A percentile compares a stretch with the other conserved stretches of the same genome.
Evolutionary conservation across 2,888 invertebrate species (phyloP).

Genomic region (Hymenopus coronatus): DNA sequence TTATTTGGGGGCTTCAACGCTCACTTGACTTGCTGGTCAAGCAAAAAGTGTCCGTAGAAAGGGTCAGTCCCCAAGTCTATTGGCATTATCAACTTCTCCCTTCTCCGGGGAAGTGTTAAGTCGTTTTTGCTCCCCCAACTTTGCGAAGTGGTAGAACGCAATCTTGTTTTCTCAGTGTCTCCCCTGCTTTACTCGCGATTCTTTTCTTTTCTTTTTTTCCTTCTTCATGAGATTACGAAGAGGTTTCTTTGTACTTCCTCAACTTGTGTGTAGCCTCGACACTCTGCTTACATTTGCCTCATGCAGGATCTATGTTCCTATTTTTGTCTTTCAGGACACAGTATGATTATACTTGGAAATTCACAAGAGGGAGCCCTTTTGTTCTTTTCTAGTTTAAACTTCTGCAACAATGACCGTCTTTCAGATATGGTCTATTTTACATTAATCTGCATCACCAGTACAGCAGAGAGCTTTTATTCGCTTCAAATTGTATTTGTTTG

Average conservation of each 20-base stretch:
- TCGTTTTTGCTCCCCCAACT: not conserved
- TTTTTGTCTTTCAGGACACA: too few species aligned
- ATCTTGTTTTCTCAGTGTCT: slow-evolving; percentile 9
- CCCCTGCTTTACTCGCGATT: not conserved
- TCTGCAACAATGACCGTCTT: too few species aligned
- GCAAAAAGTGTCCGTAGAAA: not conserved
- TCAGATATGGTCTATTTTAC: too few species aligned
- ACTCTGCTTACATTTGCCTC: not conserved
- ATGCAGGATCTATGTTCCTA: not conserved
- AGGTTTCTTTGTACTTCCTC: not conserved
- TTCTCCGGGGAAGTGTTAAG: slow-evolving; percentile 1
- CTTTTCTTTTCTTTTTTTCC: not conserved
- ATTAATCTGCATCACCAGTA: too few species aligned
- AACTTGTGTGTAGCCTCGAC: not conserved
- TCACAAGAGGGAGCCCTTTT: too few species aligned
- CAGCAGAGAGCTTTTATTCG: too few species aligned
- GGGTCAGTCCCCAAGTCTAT: not conserved
- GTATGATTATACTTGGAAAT: too few species aligned
- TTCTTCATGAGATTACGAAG: not conserved
- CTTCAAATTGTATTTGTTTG: too few species aligned
- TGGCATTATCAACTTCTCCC: not conserved
- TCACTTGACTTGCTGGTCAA: not conserved
- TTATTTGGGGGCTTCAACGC: not conserved
- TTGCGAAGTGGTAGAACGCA: not conserved
- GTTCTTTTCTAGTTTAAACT: too few species aligned